phyloP scores from a whole-genome alignment of 1,140 invertebrate genomes.

The Drosophila santomea region DNA sequence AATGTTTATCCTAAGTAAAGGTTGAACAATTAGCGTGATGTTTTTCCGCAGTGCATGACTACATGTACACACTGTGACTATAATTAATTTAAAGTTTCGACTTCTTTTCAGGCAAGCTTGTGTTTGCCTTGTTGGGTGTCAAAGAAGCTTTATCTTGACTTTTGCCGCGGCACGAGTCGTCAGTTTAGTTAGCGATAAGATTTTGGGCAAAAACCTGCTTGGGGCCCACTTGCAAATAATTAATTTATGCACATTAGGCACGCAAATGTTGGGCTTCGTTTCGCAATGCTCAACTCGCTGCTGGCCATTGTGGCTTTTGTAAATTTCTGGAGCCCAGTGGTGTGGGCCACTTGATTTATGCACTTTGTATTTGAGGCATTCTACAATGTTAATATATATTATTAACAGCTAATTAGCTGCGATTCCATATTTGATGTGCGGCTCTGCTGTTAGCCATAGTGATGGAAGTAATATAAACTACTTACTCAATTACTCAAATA shows the following conservation, averaged over 20 bases:
- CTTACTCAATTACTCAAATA: too few species aligned
- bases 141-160: conserved; percentile 62
- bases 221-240: conserved; percentile 48
- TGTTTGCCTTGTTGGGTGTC: conserved; percentile 55
- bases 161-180: conserved; percentile 48
- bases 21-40: neutral
- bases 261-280: conserved; percentile 59
- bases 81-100: conserved; percentile 75
- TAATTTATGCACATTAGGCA: conserved; percentile 80
- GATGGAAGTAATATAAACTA: neutral
- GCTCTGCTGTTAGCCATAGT: conserved; percentile 1
- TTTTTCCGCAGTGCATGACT: neutral
- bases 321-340: conserved; percentile 1
- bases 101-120: conserved; percentile 45
- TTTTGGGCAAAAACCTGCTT: conserved; percentile 16
- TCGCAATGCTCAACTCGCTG: conserved; percentile 40
- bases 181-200: conserved; percentile 69
- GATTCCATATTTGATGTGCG: conserved; percentile 61
- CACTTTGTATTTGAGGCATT: conserved; percentile 64
- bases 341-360: conserved; percentile 63
- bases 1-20: too few species aligned
- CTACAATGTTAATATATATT: conserved; percentile 78
- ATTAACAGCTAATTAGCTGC: conserved; percentile 81
- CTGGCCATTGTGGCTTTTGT: conserved; percentile 40
- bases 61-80: conserved; percentile 4